Evolutionary conservation across 2,888 invertebrate species (phyloP).

Genomic region (Norana najaformis): DNA sequence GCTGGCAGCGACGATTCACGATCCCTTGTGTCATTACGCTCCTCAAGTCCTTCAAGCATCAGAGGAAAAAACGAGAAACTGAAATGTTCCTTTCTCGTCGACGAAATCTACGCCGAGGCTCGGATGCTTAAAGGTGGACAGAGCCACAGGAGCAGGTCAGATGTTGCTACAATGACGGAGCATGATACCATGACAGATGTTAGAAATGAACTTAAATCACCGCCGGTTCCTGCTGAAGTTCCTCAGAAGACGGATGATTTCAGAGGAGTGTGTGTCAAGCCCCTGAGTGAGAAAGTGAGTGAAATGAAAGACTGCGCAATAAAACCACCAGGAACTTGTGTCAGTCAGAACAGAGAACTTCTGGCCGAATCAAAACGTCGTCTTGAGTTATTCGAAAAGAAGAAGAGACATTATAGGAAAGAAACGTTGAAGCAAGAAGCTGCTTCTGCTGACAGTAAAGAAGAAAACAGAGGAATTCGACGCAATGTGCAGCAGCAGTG

Average conservation of each 20-base stretch:
- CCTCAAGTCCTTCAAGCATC: background rate
- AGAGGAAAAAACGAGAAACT: background rate
- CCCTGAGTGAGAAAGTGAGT: background rate
- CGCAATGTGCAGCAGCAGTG: background rate
- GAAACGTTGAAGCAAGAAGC: background rate
- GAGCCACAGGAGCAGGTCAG: background rate
- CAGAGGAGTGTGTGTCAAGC: background rate
- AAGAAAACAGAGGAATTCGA: background rate
- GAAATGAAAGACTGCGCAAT: background rate
- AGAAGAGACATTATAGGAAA: background rate
- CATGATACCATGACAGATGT: background rate
- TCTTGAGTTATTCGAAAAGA: background rate
- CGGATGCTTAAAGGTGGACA: conserved; percentile 13
- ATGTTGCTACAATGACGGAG: background rate
- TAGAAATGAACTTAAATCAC: background rate
- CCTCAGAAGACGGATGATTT: background rate
- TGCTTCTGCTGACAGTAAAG: background rate
- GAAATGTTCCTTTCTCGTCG: conserved; percentile 33
- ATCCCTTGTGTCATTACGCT: background rate
- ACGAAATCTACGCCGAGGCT: conserved; percentile 39
- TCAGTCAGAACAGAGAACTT: too few species aligned
- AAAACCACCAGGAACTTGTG: too few species aligned
- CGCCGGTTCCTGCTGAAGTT: background rate
- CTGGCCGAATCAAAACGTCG: background rate
- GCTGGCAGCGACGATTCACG: background rate